Conservation (phyloP, 2,797 vertebrate species). For the Sebastes reedi region DNA sequence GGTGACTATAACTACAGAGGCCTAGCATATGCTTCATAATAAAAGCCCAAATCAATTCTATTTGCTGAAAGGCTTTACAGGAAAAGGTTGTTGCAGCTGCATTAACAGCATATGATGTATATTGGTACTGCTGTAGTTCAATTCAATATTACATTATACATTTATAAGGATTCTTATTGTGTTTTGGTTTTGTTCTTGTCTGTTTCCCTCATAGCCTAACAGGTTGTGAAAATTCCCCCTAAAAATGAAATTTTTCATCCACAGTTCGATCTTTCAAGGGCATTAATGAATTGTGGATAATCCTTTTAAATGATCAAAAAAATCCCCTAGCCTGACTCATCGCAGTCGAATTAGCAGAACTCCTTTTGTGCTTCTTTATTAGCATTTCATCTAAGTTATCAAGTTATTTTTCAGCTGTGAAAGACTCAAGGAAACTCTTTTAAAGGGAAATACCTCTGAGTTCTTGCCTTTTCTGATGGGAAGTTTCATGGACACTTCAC, state of each 20-base stretch:
- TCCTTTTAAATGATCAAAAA: not conserved
- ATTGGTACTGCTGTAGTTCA: not conserved
- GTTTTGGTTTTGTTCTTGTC: not conserved
- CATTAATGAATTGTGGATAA: not conserved
- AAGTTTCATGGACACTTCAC: not conserved
- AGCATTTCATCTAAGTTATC: not conserved
- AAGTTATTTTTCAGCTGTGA: not conserved
- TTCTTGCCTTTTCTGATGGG: not conserved
- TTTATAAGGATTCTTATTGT: not conserved
- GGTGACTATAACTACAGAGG: not conserved
- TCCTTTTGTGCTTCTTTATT: not conserved
- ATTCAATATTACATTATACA: not conserved
- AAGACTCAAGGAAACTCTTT: not conserved
- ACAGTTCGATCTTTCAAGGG: not conserved
- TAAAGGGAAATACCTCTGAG: not conserved
- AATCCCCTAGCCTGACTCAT: not conserved
- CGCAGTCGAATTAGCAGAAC: not conserved
- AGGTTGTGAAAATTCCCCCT: no score
- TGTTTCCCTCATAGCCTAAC: no score
- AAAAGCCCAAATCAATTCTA: not conserved
- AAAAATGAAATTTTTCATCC: fast-evolving
- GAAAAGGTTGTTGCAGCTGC: not conserved
- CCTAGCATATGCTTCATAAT: not conserved
- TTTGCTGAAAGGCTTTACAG: not conserved
- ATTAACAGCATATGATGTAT: not conserved